phyloP scores from a whole-genome alignment of 1,140 invertebrate species.

The Hylaeus anthracinus region DNA sequence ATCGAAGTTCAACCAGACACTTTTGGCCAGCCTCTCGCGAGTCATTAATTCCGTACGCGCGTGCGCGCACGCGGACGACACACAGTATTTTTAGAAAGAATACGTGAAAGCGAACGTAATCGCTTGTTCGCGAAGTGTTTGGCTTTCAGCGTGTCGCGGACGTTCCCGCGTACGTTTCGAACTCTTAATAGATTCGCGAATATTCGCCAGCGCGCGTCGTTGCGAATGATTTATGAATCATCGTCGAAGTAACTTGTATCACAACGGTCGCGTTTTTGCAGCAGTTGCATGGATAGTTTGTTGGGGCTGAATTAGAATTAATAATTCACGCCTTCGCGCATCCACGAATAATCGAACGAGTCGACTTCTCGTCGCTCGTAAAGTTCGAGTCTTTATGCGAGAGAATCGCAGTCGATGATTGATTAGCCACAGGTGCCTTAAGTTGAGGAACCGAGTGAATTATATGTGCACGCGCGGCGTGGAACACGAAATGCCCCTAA shows the following conservation, averaged over 20 bases:
- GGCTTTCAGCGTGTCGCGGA: not conserved
- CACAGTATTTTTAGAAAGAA: slow-evolving; percentile 23
- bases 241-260: not conserved
- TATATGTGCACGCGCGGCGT: not conserved
- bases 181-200: slow-evolving; percentile 14
- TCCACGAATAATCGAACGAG: not conserved
- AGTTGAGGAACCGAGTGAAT: not conserved
- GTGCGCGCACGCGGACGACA: not conserved
- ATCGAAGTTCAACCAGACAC: too few species aligned
- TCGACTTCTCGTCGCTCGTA: not conserved
- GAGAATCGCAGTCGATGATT: not conserved
- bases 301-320: not conserved
- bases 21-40: too few species aligned
- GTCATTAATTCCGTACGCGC: not conserved
- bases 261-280: not conserved
- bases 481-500: not conserved
- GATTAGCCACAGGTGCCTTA: not conserved
- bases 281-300: not conserved
- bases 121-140: slow-evolving; percentile 3
- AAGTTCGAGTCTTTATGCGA: not conserved
- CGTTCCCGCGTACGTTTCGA: not conserved
- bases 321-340: not conserved
- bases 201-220: not conserved
- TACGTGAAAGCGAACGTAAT: not conserved
- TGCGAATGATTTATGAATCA: not conserved